Conservation (phyloP, 2,888 invertebrate genomes). For the Ennomos quercinarius region DNA sequence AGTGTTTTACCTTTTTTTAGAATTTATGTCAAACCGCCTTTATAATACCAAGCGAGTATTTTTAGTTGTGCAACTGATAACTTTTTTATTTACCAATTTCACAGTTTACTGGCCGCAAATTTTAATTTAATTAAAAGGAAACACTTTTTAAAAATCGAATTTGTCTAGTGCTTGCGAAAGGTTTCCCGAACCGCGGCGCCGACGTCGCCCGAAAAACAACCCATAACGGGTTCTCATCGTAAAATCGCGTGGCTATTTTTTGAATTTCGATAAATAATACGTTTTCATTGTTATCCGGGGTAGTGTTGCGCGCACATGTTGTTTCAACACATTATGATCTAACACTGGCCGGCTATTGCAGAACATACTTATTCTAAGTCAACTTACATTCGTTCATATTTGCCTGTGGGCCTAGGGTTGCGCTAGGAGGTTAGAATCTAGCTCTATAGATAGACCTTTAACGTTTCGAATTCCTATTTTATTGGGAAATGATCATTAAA, state of each 20-base stretch:
- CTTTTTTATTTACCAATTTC: constrained; percentile 73
- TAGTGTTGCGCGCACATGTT: constrained; percentile 79
- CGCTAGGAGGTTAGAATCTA: constrained; percentile 65
- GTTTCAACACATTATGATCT: constrained; percentile 85
- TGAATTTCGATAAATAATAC: constrained; percentile 54
- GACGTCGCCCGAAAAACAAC: constrained; percentile 34
- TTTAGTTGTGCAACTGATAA: constrained; percentile 55
- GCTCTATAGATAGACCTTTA: constrained; percentile 33
- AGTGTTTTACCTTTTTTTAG: constrained; percentile 17
- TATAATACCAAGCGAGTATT: constrained; percentile 47
- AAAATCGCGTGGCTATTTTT: constrained; percentile 39
- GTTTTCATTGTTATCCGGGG: constrained; percentile 73
- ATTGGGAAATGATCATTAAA: constrained; percentile 22
- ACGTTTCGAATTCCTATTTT: constrained; percentile 18
- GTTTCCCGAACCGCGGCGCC: constrained; percentile 23
- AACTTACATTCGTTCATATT: constrained; percentile 86
- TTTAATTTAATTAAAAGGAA: constrained; percentile 29
- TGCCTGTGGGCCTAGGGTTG: constrained; percentile 84
- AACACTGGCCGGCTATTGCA: constrained; percentile 85
- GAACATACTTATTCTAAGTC: constrained; percentile 86
- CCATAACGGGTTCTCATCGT: constrained; percentile 34
- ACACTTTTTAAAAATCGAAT: constrained; percentile 34
- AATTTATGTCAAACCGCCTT: constrained; percentile 44
- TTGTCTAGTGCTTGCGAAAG: constrained; percentile 36
- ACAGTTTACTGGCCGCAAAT: constrained; percentile 46